phyloP scores from a whole-genome alignment of 2,888 invertebrate species.

The Hyppa rectilinea region DNA sequence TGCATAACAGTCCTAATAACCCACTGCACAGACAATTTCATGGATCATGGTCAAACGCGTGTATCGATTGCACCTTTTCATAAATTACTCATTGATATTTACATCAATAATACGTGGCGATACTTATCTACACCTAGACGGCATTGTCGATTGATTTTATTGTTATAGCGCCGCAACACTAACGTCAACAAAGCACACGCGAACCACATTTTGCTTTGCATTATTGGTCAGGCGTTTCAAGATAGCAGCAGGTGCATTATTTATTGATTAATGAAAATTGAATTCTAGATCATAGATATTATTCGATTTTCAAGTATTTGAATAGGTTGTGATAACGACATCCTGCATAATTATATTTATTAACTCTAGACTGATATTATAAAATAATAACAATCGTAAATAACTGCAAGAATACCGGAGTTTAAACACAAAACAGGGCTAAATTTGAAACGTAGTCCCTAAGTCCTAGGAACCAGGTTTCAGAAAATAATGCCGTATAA shows the following conservation, averaged over 20 bases:
- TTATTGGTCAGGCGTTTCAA: constrained; percentile 63
- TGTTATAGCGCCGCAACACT: constrained; percentile 47
- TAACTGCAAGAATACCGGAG: background rate
- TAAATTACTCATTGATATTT: constrained; percentile 32
- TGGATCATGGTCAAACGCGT: constrained; percentile 13
- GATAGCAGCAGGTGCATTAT: constrained; percentile 1
- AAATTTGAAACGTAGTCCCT: background rate
- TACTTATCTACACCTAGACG: constrained; percentile 7
- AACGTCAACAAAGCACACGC: constrained; percentile 42
- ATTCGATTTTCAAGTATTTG: constrained; percentile 3
- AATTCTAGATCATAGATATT: background rate
- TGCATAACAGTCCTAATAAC: no score
- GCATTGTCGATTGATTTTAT: constrained; percentile 22
- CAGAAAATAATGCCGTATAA: no score
- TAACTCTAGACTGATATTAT: background rate
- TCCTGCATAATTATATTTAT: constrained; percentile 1
- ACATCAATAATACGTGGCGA: constrained; percentile 17
- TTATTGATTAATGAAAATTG: constrained; percentile 9
- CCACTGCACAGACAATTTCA: background rate
- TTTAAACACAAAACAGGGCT: background rate
- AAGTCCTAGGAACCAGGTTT: background rate
- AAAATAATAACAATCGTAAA: background rate
- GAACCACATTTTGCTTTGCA: constrained; percentile 52
- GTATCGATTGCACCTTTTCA: constrained; percentile 16
- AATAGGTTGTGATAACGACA: background rate